Percentiles rank a stretch among this genome's conserved stretches.
Conservation (phyloP, 1,140 invertebrate genomes). For the Sesamia nonagrioides region DNA sequence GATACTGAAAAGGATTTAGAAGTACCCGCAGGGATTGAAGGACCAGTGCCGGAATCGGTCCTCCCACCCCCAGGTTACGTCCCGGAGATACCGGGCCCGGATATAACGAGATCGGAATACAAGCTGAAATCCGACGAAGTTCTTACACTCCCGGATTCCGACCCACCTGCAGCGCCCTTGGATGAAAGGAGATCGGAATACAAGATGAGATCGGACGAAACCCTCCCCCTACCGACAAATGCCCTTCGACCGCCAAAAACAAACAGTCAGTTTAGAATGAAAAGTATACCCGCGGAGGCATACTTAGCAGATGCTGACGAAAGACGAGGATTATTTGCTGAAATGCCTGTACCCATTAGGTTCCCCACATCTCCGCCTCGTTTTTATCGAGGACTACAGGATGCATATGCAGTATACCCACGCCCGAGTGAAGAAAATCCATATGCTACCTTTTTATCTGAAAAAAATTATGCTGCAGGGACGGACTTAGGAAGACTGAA, state of each 20-base stretch:
- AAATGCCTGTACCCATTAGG: not conserved
- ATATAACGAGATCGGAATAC: not conserved
- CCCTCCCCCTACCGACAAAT: not conserved
- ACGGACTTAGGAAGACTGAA: not conserved
- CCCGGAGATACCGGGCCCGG: not conserved
- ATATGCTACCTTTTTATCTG: conserved; percentile 83
- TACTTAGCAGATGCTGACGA: not conserved
- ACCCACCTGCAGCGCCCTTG: no score
- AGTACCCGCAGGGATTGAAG: conserved; percentile 88
- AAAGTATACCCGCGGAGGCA: not conserved
- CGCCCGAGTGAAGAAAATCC: conserved; percentile 87
- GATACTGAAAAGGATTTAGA: conserved; percentile 88
- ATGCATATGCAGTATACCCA: not conserved
- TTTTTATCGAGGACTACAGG: not conserved
- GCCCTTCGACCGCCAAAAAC: not conserved
- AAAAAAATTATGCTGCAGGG: conserved; percentile 53
- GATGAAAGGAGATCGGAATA: not conserved
- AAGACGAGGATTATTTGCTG: not conserved
- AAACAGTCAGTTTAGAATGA: not conserved
- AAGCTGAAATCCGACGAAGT: not conserved
- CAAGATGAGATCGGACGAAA: not conserved
- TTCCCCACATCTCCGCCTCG: not conserved
- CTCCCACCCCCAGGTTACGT: conserved; percentile 80
- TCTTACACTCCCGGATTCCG: not conserved
- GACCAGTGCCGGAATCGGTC: conserved; percentile 85